Evolutionary conservation across 2,888 invertebrate genomes (phyloP).

Genomic region (Leptopterna dolabrata): DNA sequence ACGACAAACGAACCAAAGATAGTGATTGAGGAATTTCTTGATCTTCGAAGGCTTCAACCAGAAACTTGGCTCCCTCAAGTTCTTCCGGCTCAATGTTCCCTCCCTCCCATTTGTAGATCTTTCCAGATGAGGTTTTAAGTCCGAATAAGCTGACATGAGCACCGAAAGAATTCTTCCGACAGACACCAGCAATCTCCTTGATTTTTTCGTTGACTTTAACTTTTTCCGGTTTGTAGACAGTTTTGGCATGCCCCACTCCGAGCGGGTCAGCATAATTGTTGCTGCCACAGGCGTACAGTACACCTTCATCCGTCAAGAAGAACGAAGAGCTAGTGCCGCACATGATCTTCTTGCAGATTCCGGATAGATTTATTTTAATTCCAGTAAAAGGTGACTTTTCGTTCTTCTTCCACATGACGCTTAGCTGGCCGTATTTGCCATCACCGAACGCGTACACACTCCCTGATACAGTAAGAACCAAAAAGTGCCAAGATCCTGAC

Average conservation of each 20-base stretch:
- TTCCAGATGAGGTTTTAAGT: neutral
- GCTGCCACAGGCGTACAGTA: neutral
- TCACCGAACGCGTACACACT: neutral
- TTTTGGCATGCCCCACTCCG: neutral
- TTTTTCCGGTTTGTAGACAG: neutral
- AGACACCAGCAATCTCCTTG: neutral
- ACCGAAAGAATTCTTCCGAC: neutral
- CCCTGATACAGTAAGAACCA: neutral
- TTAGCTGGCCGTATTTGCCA: neutral
- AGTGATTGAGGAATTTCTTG: neutral
- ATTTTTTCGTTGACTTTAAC: neutral
- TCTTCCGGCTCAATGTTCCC: neutral
- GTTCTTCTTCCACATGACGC: neutral
- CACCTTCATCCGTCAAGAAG: neutral
- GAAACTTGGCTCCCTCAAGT: neutral
- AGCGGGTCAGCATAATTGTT: constrained; percentile 2
- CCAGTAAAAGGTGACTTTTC: neutral
- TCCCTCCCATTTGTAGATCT: neutral
- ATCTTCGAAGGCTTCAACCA: neutral
- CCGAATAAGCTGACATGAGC: neutral
- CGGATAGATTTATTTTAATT: neutral
- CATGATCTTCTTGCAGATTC: neutral
- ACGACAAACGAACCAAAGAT: neutral
- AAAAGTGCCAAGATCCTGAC: neutral
- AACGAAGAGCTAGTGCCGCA: neutral